These are phyloP conservation scores for Trissonchulus sp. DNA, from an alignment of 2,888 invertebrate species.

Conservation along the genomic window DNA sequence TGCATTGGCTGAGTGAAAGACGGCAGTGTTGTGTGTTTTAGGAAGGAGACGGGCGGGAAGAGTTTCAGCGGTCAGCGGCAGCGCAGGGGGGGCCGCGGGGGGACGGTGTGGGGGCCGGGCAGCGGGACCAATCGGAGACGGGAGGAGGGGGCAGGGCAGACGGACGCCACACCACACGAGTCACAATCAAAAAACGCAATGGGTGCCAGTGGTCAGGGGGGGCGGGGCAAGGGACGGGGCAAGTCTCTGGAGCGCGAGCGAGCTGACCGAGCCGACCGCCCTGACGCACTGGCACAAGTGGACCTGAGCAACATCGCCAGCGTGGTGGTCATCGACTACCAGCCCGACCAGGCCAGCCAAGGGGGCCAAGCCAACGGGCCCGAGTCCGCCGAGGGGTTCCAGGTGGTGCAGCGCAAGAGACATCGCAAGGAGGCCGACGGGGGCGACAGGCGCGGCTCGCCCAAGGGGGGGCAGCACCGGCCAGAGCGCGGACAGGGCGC, in stretches of 20 bases:
- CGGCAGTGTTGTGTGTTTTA: not conserved
- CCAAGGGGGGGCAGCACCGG: no score
- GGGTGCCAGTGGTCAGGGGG: not conserved
- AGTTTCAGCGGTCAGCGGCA: not conserved
- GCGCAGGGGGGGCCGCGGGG: not conserved
- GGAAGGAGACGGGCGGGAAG: not conserved
- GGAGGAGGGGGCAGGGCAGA: not conserved
- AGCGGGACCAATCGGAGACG: not conserved
- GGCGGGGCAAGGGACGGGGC: not conserved
- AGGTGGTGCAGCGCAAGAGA: slow-evolving; percentile 61
- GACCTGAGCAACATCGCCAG: slow-evolving; percentile 60
- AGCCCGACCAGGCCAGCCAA: no score
- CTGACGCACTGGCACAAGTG: slow-evolving; percentile 58
- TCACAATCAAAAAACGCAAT: not conserved
- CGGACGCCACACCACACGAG: not conserved
- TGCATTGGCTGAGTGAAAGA: no score
- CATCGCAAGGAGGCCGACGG: slow-evolving; percentile 20
- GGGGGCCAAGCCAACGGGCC: no score
- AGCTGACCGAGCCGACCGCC: slow-evolving; percentile 1
- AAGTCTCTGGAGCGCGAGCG: not conserved
- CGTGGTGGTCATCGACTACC: slow-evolving; percentile 59
- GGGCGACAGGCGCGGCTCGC: no score
- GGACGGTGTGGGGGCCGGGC: slow-evolving; percentile 14
- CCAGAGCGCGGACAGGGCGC: no score
- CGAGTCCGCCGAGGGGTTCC: slow-evolving; percentile 47